Evolutionary conservation across 2,888 invertebrate species (phyloP).

Genomic region (Cerastis leucographa): DNA sequence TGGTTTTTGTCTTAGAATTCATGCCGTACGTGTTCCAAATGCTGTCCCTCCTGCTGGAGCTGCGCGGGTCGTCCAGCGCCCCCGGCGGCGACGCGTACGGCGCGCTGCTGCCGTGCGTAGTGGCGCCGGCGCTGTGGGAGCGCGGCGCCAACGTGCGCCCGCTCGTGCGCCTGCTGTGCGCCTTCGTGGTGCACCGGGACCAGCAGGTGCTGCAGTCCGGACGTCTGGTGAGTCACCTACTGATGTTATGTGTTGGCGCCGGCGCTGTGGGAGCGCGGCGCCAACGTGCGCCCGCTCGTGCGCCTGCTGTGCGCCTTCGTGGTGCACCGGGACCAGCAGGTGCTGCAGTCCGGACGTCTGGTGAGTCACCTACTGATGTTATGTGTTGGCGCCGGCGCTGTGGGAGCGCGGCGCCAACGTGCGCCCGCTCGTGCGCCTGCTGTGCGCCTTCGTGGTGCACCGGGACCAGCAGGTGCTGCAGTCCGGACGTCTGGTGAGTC

Average conservation of each 20-base stretch:
- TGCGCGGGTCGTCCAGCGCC: constrained; percentile 84
- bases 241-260: constrained; percentile 75
- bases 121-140: constrained; percentile 98
- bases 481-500: constrained; percentile 93
- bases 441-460: constrained; percentile 95
- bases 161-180: constrained; percentile 96
- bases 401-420: constrained; percentile 88
- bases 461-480: constrained; percentile 79
- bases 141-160: constrained; percentile 98
- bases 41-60: constrained; percentile 96
- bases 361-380: neutral
- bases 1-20: constrained; percentile 93
- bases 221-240: constrained; percentile 91
- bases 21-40: constrained; percentile 99
- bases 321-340: too few species aligned
- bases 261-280: constrained; percentile 74
- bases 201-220: constrained; percentile 88
- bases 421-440: constrained; percentile 96
- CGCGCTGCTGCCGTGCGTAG: constrained; percentile 96
- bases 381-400: neutral
- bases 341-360: neutral
- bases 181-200: constrained; percentile 92
- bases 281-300: constrained; percentile 94
- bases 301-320: too few species aligned
- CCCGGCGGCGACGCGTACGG: constrained; percentile 95